phyloP scores from a whole-genome alignment of 2,797 vertebrate genomes.

The Chrosomus eos region DNA sequence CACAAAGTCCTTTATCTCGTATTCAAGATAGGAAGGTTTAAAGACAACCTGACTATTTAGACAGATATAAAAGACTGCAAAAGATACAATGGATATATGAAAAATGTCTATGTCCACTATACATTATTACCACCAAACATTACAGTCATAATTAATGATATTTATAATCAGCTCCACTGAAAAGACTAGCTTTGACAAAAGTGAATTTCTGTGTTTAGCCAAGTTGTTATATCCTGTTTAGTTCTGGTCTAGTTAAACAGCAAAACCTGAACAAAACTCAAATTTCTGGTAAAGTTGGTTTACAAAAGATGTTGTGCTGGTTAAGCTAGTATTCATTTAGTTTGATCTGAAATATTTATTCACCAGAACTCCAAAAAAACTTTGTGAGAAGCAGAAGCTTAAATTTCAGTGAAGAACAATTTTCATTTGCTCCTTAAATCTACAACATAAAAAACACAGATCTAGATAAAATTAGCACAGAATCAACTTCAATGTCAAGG shows the following conservation, averaged over 20 bases:
- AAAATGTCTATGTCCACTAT: background rate
- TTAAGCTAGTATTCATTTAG: background rate
- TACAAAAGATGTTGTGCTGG: background rate
- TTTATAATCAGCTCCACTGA: background rate
- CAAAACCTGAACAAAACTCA: background rate
- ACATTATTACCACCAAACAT: background rate
- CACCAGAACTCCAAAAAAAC: background rate
- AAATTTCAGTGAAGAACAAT: background rate
- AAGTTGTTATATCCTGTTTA: background rate
- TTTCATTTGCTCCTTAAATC: no score
- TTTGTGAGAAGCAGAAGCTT: no score
- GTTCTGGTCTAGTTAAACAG: background rate
- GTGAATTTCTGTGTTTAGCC: background rate
- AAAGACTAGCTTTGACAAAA: background rate
- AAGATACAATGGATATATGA: background rate
- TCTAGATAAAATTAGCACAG: no score
- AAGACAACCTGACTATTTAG: background rate
- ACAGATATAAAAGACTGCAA: background rate
- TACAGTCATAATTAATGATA: background rate
- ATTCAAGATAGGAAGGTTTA: background rate
- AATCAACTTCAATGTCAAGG: no score
- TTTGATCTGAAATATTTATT: background rate
- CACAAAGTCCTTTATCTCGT: slow-evolving; percentile 15
- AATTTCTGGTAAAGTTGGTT: background rate
- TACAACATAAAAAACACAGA: no score